Evolutionary conservation across 2,113 vertebrate species (phyloP).

Genomic region (Sorex araneus): DNA sequence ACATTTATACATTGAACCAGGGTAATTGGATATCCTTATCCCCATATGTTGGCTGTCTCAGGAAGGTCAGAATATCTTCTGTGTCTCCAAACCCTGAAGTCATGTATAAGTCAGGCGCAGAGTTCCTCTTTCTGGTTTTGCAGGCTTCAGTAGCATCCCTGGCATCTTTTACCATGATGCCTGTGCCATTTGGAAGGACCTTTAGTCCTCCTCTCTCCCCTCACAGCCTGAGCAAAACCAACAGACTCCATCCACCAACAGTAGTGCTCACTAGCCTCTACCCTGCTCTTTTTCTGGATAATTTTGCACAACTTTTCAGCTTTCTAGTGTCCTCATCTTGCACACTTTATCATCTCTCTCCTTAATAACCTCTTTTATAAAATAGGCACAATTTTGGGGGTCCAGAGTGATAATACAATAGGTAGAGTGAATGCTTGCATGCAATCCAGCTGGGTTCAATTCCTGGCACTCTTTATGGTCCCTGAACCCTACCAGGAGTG

Average conservation of each 20-base stretch:
- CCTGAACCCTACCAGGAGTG: too few species aligned
- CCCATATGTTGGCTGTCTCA: neutral
- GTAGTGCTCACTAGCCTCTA: neutral
- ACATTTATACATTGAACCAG: too few species aligned
- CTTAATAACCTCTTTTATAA: constrained; percentile 2
- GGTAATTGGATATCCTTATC: constrained; percentile 9
- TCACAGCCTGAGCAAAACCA: neutral
- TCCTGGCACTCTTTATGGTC: too few species aligned
- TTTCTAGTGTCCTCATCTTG: neutral
- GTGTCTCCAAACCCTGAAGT: neutral
- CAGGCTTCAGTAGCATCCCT: neutral
- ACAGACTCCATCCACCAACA: neutral
- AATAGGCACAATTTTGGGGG: neutral
- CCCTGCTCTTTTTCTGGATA: constrained; percentile 21
- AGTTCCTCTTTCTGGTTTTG: neutral
- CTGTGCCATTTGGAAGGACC: neutral
- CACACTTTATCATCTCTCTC: neutral
- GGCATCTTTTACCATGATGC: neutral
- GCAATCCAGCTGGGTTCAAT: too few species aligned
- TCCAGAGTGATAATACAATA: too few species aligned
- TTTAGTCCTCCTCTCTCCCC: fast-evolving
- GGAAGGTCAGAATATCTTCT: constrained; percentile 4
- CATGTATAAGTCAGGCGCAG: neutral
- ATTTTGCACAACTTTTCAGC: neutral
- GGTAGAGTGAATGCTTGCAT: too few species aligned